Base-by-base conservation (phyloP, 2,797 vertebrate genomes). In the Darevskia nairensis region DNA sequence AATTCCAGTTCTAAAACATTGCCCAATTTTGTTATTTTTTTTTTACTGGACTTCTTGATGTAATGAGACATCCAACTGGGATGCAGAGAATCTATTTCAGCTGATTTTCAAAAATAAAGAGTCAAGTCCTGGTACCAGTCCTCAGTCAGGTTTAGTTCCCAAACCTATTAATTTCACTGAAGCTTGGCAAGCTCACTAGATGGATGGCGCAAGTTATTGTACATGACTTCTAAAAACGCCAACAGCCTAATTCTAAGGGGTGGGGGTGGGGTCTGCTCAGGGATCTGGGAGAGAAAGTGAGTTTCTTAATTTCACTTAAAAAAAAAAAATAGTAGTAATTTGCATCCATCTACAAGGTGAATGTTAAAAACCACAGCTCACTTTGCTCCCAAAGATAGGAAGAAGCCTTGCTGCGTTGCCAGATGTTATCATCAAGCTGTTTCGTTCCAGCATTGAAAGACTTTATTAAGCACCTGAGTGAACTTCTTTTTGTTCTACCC, bases 341-440 rank as follows among this genome's bases (percentile, higher is more conserved):
- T 29, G 23, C n/a, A 80, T 55, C 66, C 6, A 0, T 0, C 3
- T 68, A 23, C 4, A 19, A 29, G 27, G 29, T 0, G 3, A 66
- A 3, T 0, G 1, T 1, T 27, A 50, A 71, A 74, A 29, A 55
- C 50, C 11, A 1, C 1, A 0, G 0, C 9, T 90, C 1, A 0
- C 2, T 71, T 29, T 76, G 39, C 41, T 71, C 80, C 15, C 55
- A 75, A 21, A 32, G 27, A 59, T 75, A 61, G 72, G 15, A 27
- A 80, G 7, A 0, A 0, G 55, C 86, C 90, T 82, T 0, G 1
- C 71, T 0, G 1, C 11, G 64, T 15, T 89, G 81, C 88, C 91
- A 94, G 93, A 44, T 93, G 92, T 92, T 93, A 6, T 72, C 78
- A 74, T 82, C 84, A 88, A 94, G 91, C 86, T 93, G 89, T 77